Percentiles rank a stretch among this genome's conserved stretches.
These are phyloP conservation scores for Enteromius unitaeniatus DNA, from an alignment of 2,797 vertebrate genomes.

Conservation along the genomic window DNA sequence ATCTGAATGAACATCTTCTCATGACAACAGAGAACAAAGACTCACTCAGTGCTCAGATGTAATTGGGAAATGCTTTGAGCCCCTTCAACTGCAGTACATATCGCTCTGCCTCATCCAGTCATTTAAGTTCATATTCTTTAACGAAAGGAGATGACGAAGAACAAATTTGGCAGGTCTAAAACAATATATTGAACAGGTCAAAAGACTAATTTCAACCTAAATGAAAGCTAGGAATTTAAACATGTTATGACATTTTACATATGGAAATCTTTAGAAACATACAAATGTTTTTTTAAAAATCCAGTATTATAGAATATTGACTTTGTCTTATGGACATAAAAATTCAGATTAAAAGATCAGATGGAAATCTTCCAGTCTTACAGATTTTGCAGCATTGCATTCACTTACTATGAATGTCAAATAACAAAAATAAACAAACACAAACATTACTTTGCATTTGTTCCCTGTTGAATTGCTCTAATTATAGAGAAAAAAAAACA, in stretches of 20 bases:
- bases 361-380: not conserved
- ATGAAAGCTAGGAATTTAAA: too few relatives aligned
- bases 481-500: not conserved
- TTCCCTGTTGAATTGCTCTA: not conserved
- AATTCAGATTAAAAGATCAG: too few relatives aligned
- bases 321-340: too few relatives aligned
- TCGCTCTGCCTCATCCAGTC: conserved; percentile 12
- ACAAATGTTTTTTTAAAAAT: too few relatives aligned
- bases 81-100: conserved; percentile 7
- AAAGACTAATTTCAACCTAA: not conserved
- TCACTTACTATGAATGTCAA: not conserved
- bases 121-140: not conserved
- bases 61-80: conserved; percentile 30
- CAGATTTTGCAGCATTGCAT: not conserved
- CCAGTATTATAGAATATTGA: too few relatives aligned
- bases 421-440: not conserved
- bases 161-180: not conserved
- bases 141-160: not conserved
- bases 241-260: not conserved
- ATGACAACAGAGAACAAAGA: conserved; percentile 41
- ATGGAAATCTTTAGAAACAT: not conserved
- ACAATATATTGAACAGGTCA: not conserved
- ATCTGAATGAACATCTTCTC: conserved; percentile 34
- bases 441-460: not conserved
- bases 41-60: conserved; percentile 9